phyloP scores from a whole-genome alignment of 2,888 invertebrate genomes.

The Limnephilus rhombicus region DNA sequence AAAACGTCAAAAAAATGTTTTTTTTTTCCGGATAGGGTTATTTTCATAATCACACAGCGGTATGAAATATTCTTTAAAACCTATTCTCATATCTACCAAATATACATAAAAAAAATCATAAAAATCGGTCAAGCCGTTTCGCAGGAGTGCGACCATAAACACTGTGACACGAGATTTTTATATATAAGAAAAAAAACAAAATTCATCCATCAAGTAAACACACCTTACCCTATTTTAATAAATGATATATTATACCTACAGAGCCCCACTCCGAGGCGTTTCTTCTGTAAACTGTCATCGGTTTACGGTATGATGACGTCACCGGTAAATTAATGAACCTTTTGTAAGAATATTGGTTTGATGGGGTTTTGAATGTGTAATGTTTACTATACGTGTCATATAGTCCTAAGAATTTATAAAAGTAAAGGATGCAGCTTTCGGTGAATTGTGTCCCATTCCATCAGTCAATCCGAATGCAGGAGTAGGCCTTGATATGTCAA shows the following conservation, averaged over 20 bases:
- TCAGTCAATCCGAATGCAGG: no score
- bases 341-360: slow-evolving; percentile 31
- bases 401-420: neutral
- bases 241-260: neutral
- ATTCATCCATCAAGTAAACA: neutral
- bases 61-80: no score
- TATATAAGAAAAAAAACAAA: no score
- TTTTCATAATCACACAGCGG: no score
- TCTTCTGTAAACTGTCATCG: slow-evolving; percentile 8
- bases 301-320: slow-evolving; percentile 7
- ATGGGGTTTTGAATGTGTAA: neutral
- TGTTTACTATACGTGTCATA: neutral
- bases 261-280: neutral
- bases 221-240: neutral
- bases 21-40: no score
- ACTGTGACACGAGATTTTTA: no score
- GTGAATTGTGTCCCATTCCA: neutral
- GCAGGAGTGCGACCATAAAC: no score
- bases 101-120: no score
- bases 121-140: no score
- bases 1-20: no score
- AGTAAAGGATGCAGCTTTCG: neutral
- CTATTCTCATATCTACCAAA: no score
- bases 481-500: no score
- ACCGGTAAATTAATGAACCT: slow-evolving; percentile 27